Conservation (phyloP, 2,888 invertebrate species). For the Idaea straminata region DNA sequence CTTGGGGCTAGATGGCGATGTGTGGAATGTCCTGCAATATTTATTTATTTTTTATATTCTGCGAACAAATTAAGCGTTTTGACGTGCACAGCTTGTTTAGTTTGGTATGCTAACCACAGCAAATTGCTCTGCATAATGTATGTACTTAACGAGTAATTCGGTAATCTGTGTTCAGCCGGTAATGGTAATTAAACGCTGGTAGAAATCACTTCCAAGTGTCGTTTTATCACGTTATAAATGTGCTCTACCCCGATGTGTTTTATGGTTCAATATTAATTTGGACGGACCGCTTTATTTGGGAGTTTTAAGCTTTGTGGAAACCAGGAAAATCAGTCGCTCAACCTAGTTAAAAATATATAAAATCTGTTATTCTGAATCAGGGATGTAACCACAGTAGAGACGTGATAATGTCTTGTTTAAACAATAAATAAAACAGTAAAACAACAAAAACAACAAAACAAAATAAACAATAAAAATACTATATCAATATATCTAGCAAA, state of each 20-base stretch:
- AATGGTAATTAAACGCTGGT: slow-evolving; percentile 25
- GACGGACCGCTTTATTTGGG: slow-evolving; percentile 5
- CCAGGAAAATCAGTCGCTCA: no score
- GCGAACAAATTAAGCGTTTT: slow-evolving; percentile 19
- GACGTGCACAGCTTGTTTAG: slow-evolving; percentile 17
- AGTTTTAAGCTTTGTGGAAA: background rate
- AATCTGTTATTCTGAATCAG: no score
- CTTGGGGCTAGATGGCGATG: no score
- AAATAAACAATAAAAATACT: no score
- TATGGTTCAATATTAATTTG: slow-evolving; percentile 6
- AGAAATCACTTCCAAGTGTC: slow-evolving; percentile 26
- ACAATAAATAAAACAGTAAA: no score
- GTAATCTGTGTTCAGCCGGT: slow-evolving; percentile 24
- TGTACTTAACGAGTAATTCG: slow-evolving; percentile 25
- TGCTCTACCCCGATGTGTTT: slow-evolving; percentile 9
- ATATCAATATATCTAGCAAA: no score
- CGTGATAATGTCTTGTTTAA: no score
- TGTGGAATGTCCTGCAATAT: no score
- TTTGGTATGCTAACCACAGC: slow-evolving; percentile 18
- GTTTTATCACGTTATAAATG: slow-evolving; percentile 27
- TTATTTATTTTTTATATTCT: no score
- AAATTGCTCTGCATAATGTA: slow-evolving; percentile 23
- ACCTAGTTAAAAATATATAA: no score
- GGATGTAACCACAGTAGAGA: no score
- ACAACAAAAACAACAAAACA: no score